Conservation (phyloP, 2,888 invertebrate genomes). For the Andrena trimmerana region DNA sequence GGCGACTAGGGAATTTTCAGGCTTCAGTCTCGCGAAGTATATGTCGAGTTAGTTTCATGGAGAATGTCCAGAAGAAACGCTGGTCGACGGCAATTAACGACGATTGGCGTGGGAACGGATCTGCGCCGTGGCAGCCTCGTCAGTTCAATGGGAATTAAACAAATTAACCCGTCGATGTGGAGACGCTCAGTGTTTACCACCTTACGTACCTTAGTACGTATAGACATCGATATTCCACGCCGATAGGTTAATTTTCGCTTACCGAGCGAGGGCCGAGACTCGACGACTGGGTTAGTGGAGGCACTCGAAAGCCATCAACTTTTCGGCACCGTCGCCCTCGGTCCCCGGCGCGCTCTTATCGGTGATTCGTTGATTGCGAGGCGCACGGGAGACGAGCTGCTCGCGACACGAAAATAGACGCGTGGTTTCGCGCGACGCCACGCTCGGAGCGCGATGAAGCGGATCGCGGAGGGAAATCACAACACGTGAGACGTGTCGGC, state of each 20-base stretch:
- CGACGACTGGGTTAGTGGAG: too few species aligned
- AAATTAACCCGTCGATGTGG: neutral
- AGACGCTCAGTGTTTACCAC: too few species aligned
- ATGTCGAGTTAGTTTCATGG: neutral
- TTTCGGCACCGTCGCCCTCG: too few species aligned
- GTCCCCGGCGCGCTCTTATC: too few species aligned
- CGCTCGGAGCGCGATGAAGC: neutral
- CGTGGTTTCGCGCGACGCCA: neutral
- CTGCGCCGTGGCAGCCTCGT: neutral
- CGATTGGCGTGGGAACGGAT: neutral
- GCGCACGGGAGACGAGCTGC: neutral
- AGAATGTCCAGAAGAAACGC: neutral
- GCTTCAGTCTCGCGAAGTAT: neutral
- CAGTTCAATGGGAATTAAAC: neutral
- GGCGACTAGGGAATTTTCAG: neutral
- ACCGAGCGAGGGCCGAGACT: too few species aligned
- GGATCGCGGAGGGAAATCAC: slow-evolving; percentile 9
- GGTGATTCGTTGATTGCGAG: neutral
- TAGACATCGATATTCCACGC: too few species aligned
- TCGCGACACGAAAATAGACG: slow-evolving; percentile 25
- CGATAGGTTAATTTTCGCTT: too few species aligned
- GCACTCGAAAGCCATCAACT: too few species aligned
- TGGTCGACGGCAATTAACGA: neutral
- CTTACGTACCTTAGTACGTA: too few species aligned
- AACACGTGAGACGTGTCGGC: slow-evolving; percentile 15